Conservation (phyloP, 37 sponge, comb jelly and placozoan genomes). For the Chondrilla cf. caribensis region DNA sequence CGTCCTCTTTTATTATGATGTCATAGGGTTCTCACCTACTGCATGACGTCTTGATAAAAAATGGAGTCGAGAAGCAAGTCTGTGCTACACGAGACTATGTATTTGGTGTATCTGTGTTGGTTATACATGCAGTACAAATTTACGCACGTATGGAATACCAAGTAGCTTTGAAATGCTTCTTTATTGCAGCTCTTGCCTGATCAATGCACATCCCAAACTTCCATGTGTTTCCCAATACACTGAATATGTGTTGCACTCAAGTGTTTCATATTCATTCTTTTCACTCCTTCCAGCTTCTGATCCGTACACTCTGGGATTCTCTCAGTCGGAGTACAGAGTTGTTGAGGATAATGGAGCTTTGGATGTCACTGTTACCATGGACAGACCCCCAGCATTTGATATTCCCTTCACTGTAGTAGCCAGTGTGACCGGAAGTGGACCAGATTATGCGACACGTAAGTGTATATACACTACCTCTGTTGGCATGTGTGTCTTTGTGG, state of each 20-base stretch:
- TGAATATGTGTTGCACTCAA: background rate
- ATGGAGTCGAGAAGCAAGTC: too few species aligned
- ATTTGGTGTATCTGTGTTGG: too few species aligned
- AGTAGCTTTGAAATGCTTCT: too few species aligned
- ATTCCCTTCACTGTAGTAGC: background rate
- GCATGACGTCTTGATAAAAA: too few species aligned
- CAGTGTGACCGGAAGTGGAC: background rate
- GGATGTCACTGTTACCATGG: background rate
- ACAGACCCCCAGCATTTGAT: constrained; percentile 3
- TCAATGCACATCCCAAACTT: too few species aligned
- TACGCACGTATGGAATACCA: too few species aligned
- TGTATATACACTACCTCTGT: background rate
- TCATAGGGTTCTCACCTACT: too few species aligned
- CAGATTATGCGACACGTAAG: background rate
- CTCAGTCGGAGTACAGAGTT: constrained; percentile 12
- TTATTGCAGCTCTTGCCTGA: too few species aligned
- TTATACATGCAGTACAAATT: too few species aligned
- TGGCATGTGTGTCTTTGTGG: background rate
- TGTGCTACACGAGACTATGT: too few species aligned
- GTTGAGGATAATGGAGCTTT: background rate
- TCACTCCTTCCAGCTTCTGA: background rate
- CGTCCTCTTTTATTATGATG: too few species aligned
- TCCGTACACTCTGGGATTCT: background rate
- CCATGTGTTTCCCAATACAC: too few species aligned
- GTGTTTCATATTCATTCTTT: background rate